phyloP scores from a whole-genome alignment of 2,888 invertebrate genomes.

The Graphium colonna region DNA sequence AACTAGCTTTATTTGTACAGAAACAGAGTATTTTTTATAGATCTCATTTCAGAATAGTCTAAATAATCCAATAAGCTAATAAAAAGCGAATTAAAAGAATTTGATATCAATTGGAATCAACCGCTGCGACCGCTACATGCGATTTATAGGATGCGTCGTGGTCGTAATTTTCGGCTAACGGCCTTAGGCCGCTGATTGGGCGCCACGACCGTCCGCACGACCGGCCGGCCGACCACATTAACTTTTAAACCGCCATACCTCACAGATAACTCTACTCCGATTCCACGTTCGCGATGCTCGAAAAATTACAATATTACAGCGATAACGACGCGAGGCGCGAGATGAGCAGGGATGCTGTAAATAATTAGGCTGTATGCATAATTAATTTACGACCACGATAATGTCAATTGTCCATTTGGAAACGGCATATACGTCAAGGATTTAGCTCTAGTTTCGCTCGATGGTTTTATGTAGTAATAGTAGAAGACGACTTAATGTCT shows the following conservation, averaged over 20 bases:
- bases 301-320: slow-evolving; percentile 44
- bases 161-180: slow-evolving; percentile 13
- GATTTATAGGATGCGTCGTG: background rate
- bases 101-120: too few species aligned
- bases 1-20: slow-evolving; percentile 6
- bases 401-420: slow-evolving; percentile 29
- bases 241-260: slow-evolving; percentile 15
- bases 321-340: slow-evolving; percentile 31
- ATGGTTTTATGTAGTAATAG: slow-evolving; percentile 5
- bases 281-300: slow-evolving; percentile 19
- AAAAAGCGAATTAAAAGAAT: too few species aligned
- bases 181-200: slow-evolving; percentile 8
- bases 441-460: slow-evolving; percentile 23
- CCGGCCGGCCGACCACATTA: slow-evolving; percentile 13
- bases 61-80: too few species aligned
- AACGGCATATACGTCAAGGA: slow-evolving; percentile 31
- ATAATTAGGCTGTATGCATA: slow-evolving; percentile 35
- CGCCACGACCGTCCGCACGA: background rate
- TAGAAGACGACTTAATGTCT: slow-evolving; percentile 9
- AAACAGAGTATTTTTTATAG: too few species aligned
- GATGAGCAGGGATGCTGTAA: slow-evolving; percentile 26
- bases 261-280: slow-evolving; percentile 6
- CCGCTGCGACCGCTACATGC: background rate
- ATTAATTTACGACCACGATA: slow-evolving; percentile 32
- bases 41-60: too few species aligned